Evolutionary conservation across 2,797 vertebrate genomes (phyloP).

Genomic region (Cichlasoma orientale): DNA sequence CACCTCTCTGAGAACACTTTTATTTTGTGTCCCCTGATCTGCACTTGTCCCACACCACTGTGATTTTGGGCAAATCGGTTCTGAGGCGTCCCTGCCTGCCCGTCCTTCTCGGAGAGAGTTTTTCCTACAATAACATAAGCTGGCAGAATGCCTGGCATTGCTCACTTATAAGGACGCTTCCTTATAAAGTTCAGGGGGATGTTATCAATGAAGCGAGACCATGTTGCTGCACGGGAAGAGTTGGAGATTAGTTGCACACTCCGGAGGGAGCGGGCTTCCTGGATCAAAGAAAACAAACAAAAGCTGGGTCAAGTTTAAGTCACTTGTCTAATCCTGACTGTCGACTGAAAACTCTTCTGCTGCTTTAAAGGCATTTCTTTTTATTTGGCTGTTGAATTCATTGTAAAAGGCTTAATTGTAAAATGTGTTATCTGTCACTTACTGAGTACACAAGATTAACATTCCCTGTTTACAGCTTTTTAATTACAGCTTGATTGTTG

Average conservation of each 20-base stretch:
- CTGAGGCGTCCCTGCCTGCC: constrained; percentile 13
- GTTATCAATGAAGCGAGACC: constrained; percentile 19
- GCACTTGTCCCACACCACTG: background rate
- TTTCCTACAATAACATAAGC: background rate
- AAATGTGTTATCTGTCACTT: no score
- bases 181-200: constrained; percentile 4
- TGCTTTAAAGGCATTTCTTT: background rate
- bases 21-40: background rate
- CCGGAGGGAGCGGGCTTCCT: constrained; percentile 45
- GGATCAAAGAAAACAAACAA: constrained; percentile 39
- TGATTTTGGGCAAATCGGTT: constrained; percentile 13
- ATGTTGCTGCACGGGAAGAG: constrained; percentile 50
- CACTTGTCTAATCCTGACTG: background rate
- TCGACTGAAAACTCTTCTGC: background rate
- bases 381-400: background rate
- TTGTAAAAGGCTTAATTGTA: no score
- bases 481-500: background rate
- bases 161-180: constrained; percentile 23
- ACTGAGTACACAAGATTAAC: no score
- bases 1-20: constrained; percentile 7
- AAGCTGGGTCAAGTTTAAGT: constrained; percentile 13
- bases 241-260: constrained; percentile 35
- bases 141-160: background rate
- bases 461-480: background rate
- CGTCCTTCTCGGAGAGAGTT: background rate